Conservation (phyloP, 2,113 vertebrate genomes). For the Chiloscyllium plagiosum region DNA sequence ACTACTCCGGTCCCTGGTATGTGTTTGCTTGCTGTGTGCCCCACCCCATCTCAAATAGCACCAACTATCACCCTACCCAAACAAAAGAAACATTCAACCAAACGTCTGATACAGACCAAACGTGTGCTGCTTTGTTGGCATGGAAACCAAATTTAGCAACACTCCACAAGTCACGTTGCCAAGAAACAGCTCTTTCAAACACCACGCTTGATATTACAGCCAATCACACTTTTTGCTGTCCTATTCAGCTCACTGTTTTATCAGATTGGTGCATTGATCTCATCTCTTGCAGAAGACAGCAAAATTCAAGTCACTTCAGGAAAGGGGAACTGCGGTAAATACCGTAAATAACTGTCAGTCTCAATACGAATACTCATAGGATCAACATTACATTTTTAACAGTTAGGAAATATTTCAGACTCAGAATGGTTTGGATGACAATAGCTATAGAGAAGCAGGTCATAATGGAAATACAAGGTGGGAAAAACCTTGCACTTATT, state of each 20-base stretch:
- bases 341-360: background rate
- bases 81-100: too few species aligned
- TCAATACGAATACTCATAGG: background rate
- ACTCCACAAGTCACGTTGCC: background rate
- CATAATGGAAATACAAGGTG: background rate
- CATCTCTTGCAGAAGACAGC: too few species aligned
- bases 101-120: background rate
- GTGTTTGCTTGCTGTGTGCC: background rate
- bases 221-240: background rate
- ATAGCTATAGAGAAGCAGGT: background rate
- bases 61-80: too few species aligned
- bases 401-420: background rate
- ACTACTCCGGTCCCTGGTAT: background rate
- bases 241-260: background rate
- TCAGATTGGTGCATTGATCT: constrained; percentile 18
- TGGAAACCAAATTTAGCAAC: background rate
- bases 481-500: background rate
- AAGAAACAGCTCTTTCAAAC: background rate
- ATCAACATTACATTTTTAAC: background rate
- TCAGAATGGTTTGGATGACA: background rate
- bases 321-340: background rate
- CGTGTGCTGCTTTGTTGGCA: background rate
- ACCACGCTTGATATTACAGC: background rate
- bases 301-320: background rate
- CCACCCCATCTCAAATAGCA: background rate